phyloP scores from a whole-genome alignment of 2,797 vertebrate genomes.

The Taeniopygia guttata region DNA sequence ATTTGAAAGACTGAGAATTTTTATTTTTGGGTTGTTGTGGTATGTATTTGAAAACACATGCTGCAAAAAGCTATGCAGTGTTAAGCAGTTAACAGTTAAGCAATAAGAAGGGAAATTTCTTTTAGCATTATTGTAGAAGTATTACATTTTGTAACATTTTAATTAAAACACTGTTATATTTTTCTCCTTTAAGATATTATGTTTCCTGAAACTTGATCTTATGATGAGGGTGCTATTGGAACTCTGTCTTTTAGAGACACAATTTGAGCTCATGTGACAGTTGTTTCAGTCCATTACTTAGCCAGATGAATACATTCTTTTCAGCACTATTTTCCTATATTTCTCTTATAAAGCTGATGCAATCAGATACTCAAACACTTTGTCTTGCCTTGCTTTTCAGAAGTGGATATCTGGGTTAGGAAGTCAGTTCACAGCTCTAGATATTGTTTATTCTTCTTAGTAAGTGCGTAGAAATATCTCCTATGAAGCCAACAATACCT shows the following conservation, averaged over 20 bases:
- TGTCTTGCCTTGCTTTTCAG: background rate
- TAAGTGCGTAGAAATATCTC: background rate
- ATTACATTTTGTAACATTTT: background rate
- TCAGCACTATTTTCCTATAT: background rate
- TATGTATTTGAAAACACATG: background rate
- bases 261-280: background rate
- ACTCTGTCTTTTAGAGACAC: background rate
- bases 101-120: background rate
- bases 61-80: background rate
- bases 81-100: background rate
- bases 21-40: background rate
- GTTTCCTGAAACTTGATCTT: conserved; percentile 5
- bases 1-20: background rate
- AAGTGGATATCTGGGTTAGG: background rate
- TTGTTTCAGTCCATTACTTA: background rate
- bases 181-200: background rate
- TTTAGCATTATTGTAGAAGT: background rate
- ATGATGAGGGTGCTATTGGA: background rate
- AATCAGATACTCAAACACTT: background rate
- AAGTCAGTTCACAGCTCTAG: background rate
- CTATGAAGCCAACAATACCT: background rate
- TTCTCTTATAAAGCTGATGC: background rate
- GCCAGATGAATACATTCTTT: background rate
- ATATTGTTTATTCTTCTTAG: background rate
- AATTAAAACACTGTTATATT: background rate